Evolutionary conservation across 2,888 invertebrate species (phyloP), one percentile per base, ranked within the genome.

Genomic region (Synergus gifuensis): DNA sequence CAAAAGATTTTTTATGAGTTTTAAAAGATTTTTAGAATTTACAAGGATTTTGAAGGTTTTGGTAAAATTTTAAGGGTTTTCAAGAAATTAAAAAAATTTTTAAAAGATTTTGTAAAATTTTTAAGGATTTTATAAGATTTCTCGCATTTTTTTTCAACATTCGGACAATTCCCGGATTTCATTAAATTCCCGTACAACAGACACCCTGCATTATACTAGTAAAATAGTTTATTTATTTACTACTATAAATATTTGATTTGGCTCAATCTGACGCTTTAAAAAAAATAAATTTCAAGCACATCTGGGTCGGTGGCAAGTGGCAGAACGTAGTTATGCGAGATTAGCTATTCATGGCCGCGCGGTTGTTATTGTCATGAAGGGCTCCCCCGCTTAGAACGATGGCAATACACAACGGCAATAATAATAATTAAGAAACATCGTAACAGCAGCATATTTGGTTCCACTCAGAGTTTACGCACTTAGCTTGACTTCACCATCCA

Each of bases 361-460:
- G 86, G 87, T 90, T 90, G 88, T 90, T 91, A 91, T 89, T 90
- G 90, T 90, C 90, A 84, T 85, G 83, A 81, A 81, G 87, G 85
- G 88, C 86, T 86, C 84, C 81, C 85, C 85, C 85, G 88, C 88
- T 90, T 88, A 90, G 87, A 87, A 80, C 83, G 84, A 81, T 84
- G 87, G 88, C 89, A 88, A 87, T 88, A 90, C 89, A 89, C 86
- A 85, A 87, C 86, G 89, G 91, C 88, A 92, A 92, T 92, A 91
- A 91, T 90, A 91, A 92, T 92, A 92, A 92, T 92, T 92, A 92
- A 92, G 91, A 90, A 91, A 90, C 89, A 92, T 91, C 88, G 90
- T 90, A 90, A 91, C 89, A 85, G 86, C 81, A 83, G 89, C 89
- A 90, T 89, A 91, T 91, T 91, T 84, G 87, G 76, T 69, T 76